Conservation (phyloP, 2,888 invertebrate genomes). For the Tenthredo notha region DNA sequence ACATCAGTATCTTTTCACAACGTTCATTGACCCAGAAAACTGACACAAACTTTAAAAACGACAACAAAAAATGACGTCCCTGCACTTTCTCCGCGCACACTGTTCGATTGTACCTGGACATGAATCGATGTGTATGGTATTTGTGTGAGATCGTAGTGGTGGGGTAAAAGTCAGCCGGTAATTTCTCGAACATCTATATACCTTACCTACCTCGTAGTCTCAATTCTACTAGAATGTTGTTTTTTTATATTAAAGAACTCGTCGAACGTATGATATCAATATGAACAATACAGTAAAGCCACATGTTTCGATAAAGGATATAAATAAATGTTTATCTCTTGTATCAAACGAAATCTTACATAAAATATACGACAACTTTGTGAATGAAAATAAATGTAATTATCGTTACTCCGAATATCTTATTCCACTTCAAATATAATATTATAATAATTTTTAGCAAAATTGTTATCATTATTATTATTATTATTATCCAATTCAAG, state of each 20-base stretch:
- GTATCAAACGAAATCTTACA: constrained; percentile 63
- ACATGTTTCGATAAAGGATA: not conserved
- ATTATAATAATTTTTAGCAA: constrained; percentile 74
- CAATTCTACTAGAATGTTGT: not conserved
- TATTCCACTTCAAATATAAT: not conserved
- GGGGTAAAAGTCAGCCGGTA: constrained; percentile 6
- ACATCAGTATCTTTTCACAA: not conserved
- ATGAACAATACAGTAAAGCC: not conserved
- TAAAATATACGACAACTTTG: constrained; percentile 65
- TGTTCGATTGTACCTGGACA: constrained; percentile 1
- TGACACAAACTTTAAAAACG: constrained; percentile 3
- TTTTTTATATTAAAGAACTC: not conserved
- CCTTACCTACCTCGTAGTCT: not conserved
- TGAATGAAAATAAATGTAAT: constrained; percentile 68
- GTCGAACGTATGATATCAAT: not conserved
- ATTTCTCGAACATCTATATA: not conserved
- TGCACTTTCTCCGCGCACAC: not conserved
- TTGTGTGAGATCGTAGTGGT: not conserved
- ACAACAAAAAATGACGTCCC: constrained; percentile 2
- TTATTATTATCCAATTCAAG: constrained; percentile 80
- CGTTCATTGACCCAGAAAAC: constrained; percentile 10
- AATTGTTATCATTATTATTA: too few species aligned
- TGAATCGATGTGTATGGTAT: not conserved
- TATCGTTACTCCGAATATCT: constrained; percentile 37
- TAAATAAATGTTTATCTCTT: constrained; percentile 56